Conservation (phyloP, 1,140 invertebrate species). For the Papilio helenus region DNA sequence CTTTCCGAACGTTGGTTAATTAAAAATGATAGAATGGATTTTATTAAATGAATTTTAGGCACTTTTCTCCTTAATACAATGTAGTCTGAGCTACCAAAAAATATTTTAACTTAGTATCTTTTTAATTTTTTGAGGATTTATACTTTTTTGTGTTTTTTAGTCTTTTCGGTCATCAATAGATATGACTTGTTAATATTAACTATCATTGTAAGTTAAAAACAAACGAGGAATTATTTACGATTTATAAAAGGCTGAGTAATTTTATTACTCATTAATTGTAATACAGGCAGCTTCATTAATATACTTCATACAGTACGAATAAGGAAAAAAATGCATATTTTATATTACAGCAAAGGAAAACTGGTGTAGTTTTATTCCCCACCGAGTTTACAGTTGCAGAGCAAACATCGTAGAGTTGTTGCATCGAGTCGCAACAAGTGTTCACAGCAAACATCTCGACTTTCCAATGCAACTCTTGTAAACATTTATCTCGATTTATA, state of each 20-base stretch:
- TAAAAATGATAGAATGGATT: slow-evolving; percentile 38
- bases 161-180: not conserved
- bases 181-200: not conserved
- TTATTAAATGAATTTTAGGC: slow-evolving; percentile 19
- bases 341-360: not conserved
- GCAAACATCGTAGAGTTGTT: slow-evolving; percentile 50
- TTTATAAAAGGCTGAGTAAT: no score
- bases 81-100: not conserved
- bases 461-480: slow-evolving; percentile 28
- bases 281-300: no score
- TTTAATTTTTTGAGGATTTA: no score
- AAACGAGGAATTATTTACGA: no score
- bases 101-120: no score
- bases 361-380: slow-evolving; percentile 19
- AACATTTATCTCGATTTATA: slow-evolving; percentile 16
- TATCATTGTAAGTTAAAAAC: not conserved
- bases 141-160: not conserved
- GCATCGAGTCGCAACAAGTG: slow-evolving; percentile 62
- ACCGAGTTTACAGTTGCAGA: slow-evolving; percentile 45
- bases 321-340: not conserved
- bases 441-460: slow-evolving; percentile 52
- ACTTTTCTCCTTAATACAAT: not conserved
- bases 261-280: no score
- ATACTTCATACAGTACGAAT: not conserved
- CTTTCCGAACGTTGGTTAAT: slow-evolving; percentile 46